A percentile compares a stretch with the other conserved stretches of the same genome.
phyloP scores from a whole-genome alignment of 1,140 invertebrate species.

The Planococcus citri region DNA sequence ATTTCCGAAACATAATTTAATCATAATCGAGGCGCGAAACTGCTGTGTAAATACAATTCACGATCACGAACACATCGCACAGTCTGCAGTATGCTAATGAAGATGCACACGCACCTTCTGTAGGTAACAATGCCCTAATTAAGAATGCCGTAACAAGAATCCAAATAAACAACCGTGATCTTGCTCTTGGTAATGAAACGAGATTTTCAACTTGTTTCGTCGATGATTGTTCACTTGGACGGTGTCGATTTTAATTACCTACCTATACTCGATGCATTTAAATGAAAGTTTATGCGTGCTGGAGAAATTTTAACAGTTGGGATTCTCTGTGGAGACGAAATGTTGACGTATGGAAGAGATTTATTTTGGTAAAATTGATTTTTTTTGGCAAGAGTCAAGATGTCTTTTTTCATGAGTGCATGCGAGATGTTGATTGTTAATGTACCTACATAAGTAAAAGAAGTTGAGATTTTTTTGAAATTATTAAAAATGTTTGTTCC shows the following conservation, averaged over 20 bases:
- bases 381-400: too few species aligned
- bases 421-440: too few species aligned
- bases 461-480: too few species aligned
- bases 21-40: background rate
- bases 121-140: background rate
- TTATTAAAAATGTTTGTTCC: too few species aligned
- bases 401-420: too few species aligned
- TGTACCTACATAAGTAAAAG: too few species aligned
- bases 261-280: background rate
- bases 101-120: background rate
- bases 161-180: background rate
- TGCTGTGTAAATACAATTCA: background rate
- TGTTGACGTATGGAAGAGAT: background rate
- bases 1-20: background rate
- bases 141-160: background rate
- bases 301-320: background rate
- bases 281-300: background rate
- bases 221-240: too few species aligned
- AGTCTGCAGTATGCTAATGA: background rate
- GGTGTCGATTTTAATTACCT: background rate
- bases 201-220: background rate
- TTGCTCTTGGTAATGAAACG: background rate
- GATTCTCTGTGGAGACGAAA: background rate
- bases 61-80: background rate
- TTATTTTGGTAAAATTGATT: too few species aligned